A percentile compares a stretch with the other conserved stretches of the same genome.
Evolutionary conservation across 2,113 vertebrate species (phyloP).

Genomic region (Cottus gobio): DNA sequence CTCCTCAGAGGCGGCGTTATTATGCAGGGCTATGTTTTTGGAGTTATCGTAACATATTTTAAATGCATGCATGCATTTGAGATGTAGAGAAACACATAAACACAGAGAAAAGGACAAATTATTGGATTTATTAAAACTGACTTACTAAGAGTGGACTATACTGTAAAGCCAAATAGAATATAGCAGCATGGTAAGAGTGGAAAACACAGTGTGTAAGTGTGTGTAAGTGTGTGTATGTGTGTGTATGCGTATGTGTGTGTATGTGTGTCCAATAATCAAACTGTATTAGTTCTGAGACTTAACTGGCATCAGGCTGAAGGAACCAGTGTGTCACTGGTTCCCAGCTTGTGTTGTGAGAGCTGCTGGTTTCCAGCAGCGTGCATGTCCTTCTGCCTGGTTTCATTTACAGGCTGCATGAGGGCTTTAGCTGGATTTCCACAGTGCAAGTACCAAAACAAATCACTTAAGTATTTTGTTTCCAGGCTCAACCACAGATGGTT

Average conservation of each 20-base stretch:
- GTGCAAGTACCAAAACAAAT: constrained; percentile 12
- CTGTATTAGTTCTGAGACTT: not conserved
- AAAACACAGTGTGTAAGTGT: not conserved
- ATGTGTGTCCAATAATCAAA: constrained; percentile 14
- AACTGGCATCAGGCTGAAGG: not conserved
- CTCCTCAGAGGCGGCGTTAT: not conserved
- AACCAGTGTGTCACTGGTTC: constrained; percentile 4
- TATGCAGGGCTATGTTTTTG: not conserved
- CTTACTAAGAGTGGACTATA: not conserved
- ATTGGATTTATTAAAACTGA: not conserved
- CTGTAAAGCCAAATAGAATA: not conserved
- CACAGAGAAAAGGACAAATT: not conserved
- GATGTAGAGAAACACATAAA: not conserved
- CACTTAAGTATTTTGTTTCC: not conserved
- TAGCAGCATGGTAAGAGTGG: not conserved
- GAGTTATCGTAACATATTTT: not conserved
- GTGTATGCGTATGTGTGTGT: constrained; percentile 8
- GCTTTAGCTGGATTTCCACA: not conserved
- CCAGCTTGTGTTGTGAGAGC: not conserved
- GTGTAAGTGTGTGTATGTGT: constrained; percentile 14
- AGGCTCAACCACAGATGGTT: constrained; percentile 16
- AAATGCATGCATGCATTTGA: not conserved
- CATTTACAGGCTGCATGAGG: not conserved
- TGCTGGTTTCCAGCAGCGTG: not conserved
- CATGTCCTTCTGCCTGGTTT: not conserved